A percentile compares a stretch with the other conserved stretches of the same genome.
These are phyloP conservation scores for Sicus ferrugineus DNA, from an alignment of 2,888 invertebrate species.

Conservation along the genomic window DNA sequence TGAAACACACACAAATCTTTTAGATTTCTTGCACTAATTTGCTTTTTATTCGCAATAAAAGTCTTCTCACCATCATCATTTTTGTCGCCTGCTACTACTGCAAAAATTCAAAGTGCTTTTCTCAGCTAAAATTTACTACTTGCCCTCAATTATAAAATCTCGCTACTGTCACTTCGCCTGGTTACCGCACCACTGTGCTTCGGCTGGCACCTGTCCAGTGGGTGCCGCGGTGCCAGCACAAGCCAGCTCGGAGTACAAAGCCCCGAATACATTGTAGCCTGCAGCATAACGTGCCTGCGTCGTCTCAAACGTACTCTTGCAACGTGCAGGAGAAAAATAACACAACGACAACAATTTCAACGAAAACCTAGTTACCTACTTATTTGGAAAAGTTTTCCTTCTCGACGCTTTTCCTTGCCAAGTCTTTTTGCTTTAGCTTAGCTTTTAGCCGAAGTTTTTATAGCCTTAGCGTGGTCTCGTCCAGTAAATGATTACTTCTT, in stretches of 20 bases:
- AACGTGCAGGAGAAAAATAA: no score
- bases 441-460: neutral
- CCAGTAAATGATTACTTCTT: neutral
- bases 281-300: slow-evolving; percentile 11
- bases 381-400: slow-evolving; percentile 6
- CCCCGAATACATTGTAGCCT: neutral
- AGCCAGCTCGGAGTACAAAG: neutral
- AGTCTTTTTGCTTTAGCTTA: neutral
- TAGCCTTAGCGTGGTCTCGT: neutral
- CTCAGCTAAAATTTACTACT: no score
- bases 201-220: slow-evolving; percentile 21
- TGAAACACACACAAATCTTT: no score
- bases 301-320: neutral
- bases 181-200: neutral
- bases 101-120: no score
- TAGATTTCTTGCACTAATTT: no score
- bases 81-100: no score
- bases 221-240: neutral
- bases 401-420: neutral
- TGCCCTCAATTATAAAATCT: neutral
- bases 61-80: no score
- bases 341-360: neutral
- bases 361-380: slow-evolving; percentile 28
- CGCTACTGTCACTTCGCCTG: neutral
- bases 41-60: no score